These are phyloP conservation scores for Orthonyx spaldingii DNA, from an alignment of 2,113 vertebrate species.

Conservation along the genomic window DNA sequence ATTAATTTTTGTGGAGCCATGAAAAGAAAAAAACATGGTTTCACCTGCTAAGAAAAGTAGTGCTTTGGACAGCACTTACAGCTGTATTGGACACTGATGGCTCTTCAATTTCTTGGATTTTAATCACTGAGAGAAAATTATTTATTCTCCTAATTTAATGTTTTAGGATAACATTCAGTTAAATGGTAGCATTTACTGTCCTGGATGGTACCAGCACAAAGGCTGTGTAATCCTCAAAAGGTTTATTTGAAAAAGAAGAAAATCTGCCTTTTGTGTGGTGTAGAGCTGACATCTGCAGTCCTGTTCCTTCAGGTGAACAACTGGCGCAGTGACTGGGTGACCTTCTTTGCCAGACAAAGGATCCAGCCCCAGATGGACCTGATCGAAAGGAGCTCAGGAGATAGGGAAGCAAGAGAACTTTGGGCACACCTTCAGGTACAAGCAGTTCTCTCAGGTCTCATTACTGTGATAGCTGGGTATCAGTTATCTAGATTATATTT, in stretches of 20 bases:
- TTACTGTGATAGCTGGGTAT: background rate
- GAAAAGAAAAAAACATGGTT: background rate
- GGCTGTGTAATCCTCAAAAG: background rate
- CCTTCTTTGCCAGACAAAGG: slow-evolving; percentile 83
- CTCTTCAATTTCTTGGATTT: background rate
- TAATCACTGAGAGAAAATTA: background rate
- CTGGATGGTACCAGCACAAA: background rate
- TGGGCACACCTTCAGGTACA: slow-evolving; percentile 89
- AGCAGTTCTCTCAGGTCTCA: background rate
- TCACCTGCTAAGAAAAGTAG: background rate
- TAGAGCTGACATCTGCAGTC: background rate
- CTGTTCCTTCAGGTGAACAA: slow-evolving; percentile 78
- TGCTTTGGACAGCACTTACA: background rate
- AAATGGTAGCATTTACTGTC: background rate
- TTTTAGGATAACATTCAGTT: background rate
- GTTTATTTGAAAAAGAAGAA: background rate
- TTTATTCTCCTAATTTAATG: background rate
- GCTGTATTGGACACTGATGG: background rate
- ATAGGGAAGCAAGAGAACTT: slow-evolving; percentile 85
- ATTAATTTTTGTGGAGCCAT: background rate
- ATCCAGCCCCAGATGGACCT: slow-evolving; percentile 85
- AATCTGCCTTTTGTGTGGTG: background rate
- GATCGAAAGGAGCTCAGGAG: slow-evolving; percentile 82
- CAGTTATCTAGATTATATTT: background rate
- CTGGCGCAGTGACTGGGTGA: slow-evolving; percentile 88